phyloP scores from a whole-genome alignment of 2,888 invertebrate genomes.

The Drosophila melanosoma region DNA sequence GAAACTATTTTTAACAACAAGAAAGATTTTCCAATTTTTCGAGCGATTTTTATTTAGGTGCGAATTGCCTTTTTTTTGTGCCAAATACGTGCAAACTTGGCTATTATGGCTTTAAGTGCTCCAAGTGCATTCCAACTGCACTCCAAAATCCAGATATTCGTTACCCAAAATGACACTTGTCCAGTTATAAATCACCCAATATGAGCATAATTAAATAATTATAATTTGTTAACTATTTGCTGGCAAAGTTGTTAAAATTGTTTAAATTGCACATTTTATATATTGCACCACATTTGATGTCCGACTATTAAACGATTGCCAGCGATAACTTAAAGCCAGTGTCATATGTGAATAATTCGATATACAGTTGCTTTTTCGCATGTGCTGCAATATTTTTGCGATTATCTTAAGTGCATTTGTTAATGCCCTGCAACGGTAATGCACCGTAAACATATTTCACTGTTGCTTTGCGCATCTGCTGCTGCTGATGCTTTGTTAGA shows the following conservation, averaged over 20 bases:
- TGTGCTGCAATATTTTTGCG: neutral
- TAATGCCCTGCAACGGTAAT: conserved; percentile 1
- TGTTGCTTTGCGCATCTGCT: conserved; percentile 25
- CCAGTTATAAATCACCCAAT: neutral
- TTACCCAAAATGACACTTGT: neutral
- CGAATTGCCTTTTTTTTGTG: neutral
- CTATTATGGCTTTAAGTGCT: neutral
- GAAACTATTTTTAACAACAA: neutral
- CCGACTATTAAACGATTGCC: neutral
- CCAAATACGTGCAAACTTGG: neutral
- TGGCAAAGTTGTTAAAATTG: neutral
- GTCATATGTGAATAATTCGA: neutral
- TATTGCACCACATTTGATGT: neutral
- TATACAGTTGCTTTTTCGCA: conserved; percentile 6
- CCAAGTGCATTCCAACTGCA: neutral
- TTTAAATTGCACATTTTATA: neutral
- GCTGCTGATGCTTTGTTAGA: conserved; percentile 4
- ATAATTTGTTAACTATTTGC: neutral
- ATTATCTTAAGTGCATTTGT: conserved; percentile 21
- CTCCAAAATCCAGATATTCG: neutral
- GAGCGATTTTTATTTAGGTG: too few species aligned
- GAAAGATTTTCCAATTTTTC: neutral
- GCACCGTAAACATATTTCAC: conserved; percentile 18
- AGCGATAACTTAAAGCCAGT: neutral
- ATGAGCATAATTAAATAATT: neutral